Percentiles rank a stretch among this genome's conserved stretches.
Evolutionary conservation across 2,797 vertebrate species (phyloP).

Genomic region (Argentina silus): DNA sequence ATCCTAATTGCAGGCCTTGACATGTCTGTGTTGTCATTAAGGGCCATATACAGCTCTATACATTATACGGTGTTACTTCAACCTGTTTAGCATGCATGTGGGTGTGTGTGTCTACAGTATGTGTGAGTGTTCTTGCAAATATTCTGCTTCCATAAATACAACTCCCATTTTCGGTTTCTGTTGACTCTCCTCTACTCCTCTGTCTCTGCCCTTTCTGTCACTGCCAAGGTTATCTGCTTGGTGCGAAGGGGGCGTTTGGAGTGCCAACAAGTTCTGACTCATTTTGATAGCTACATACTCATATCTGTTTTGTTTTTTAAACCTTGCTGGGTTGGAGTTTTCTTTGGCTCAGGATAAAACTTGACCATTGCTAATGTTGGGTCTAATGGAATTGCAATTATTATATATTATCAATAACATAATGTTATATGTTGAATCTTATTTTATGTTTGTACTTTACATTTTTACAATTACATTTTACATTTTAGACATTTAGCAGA

Average conservation of each 20-base stretch:
- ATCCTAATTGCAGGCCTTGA: conserved; percentile 50
- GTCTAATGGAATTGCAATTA: background rate
- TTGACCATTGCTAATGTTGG: background rate
- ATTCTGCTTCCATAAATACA: conserved; percentile 47
- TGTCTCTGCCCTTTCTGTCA: conserved; percentile 32
- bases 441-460: background rate
- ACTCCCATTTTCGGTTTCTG: conserved; percentile 35
- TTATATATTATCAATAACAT: background rate
- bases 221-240: conserved; percentile 27
- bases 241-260: background rate
- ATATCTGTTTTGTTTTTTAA: background rate
- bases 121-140: conserved; percentile 49
- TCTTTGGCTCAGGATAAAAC: conserved; percentile 1
- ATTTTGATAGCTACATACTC: background rate
- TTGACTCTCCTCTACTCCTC: conserved; percentile 48
- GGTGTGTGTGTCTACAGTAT: background rate
- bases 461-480: too few relatives aligned
- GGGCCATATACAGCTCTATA: conserved; percentile 36
- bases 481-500: too few relatives aligned
- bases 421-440: background rate
- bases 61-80: conserved; percentile 34
- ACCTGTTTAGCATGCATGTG: conserved; percentile 37
- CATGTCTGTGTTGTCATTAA: conserved; percentile 53
- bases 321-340: background rate
- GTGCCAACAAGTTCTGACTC: background rate